phyloP scores from a whole-genome alignment of 2,797 vertebrate species.

The Danio jaintianensis region DNA sequence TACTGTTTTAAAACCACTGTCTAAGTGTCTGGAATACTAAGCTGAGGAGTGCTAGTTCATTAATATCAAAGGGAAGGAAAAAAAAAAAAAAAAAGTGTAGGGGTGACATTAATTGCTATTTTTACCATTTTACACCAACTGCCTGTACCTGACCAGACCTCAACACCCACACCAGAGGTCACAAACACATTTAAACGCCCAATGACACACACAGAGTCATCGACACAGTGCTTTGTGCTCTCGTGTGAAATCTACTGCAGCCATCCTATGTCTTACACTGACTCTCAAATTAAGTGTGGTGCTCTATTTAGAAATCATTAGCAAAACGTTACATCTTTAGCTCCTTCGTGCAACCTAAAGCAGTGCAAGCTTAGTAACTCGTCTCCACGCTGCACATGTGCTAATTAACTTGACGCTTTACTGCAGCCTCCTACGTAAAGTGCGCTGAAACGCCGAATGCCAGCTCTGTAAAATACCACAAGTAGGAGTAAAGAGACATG shows the following conservation, averaged over 20 bases:
- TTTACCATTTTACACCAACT: neutral
- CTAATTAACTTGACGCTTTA: conserved; percentile 42
- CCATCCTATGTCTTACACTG: neutral
- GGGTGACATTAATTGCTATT: neutral
- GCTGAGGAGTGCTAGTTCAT: neutral
- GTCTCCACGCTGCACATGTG: neutral
- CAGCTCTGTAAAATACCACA: conserved; percentile 42
- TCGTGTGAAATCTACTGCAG: conserved; percentile 20
- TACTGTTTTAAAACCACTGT: neutral
- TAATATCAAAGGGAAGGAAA: neutral
- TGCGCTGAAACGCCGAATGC: no score
- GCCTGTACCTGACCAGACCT: neutral
- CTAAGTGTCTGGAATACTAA: neutral
- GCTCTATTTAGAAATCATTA: conserved; percentile 3
- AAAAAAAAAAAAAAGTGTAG: neutral
- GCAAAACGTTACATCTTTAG: neutral
- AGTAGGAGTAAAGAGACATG: conserved; percentile 42
- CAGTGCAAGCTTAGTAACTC: neutral
- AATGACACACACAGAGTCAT: neutral
- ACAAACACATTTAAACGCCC: neutral
- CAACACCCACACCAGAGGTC: neutral
- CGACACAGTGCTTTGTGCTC: neutral
- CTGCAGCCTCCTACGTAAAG: conserved; percentile 49
- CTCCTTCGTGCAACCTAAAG: neutral
- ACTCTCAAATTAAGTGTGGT: conserved; percentile 8